A percentile compares a stretch with the other conserved stretches of the same genome.
phyloP scores from a whole-genome alignment of 2,797 vertebrate genomes.

The Hypotaenidia okinawae region DNA sequence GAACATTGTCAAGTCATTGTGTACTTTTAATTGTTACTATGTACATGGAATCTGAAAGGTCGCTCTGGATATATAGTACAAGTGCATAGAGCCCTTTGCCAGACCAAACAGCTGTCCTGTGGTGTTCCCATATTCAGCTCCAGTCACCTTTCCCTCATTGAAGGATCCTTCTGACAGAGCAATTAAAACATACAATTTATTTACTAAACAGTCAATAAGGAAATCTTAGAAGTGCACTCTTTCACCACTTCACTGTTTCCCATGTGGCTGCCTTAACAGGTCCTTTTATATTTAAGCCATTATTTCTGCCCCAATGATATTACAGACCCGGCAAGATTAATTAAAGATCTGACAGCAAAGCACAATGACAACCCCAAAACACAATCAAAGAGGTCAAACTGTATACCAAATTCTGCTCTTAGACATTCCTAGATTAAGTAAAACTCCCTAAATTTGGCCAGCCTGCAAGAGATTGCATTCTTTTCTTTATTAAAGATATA shows the following conservation, averaged over 20 bases:
- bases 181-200: conserved; percentile 76
- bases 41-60: conserved; percentile 78
- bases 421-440: conserved; percentile 23
- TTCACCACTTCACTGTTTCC: conserved; percentile 48
- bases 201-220: conserved; percentile 70
- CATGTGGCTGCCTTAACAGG: conserved; percentile 43
- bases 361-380: conserved; percentile 39
- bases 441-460: conserved; percentile 11
- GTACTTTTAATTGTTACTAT: conserved; percentile 80
- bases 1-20: conserved; percentile 79
- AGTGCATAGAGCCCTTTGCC: conserved; percentile 75
- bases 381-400: not conserved
- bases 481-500: conserved; percentile 4
- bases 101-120: conserved; percentile 77
- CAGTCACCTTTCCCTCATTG: conserved; percentile 74
- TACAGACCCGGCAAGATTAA: not conserved
- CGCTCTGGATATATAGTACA: conserved; percentile 78
- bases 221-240: conserved; percentile 57
- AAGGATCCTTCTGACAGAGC: conserved; percentile 73
- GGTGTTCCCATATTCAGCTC: conserved; percentile 72
- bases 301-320: conserved; percentile 58
- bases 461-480: not conserved
- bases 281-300: conserved; percentile 48
- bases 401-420: conserved; percentile 3
- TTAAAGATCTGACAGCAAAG: conserved; percentile 28